Evolutionary conservation across 2,888 invertebrate species (phyloP), one percentile per base, ranked within the genome.

Genomic region (Iphiclides podalirius): DNA sequence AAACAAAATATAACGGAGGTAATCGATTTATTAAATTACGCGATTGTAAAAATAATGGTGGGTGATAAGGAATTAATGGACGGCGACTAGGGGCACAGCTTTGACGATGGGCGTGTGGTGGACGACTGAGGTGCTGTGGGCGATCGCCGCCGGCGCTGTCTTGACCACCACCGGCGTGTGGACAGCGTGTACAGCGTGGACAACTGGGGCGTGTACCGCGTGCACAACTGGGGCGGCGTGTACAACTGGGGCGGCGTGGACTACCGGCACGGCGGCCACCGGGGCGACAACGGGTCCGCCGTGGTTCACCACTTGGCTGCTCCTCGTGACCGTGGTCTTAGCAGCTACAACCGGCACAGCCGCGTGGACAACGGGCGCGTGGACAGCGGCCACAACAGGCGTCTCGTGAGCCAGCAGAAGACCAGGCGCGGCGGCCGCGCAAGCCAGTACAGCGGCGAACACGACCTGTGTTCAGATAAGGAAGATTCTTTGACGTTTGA

Each of bases 381-480:
- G 78, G 43, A 81, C 70, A 7, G 82, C 71, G 41, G 75, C 73
- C 12, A 86, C 83, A 31, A 81, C 74, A 35, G 81, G 79, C 34
- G 80, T 61, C 43, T 79, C 67, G 57, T 81, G 81, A 17, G 71
- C 64, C 1, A 86, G 60, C n/a, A 84, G 64, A 15, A 84, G 66
- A 31, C 85, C 84, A 4, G 87, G 85, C 13, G 86, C 80, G 62
- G 88, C 87, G 45, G 85, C 86, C 54, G 74, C 89, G 73, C 79
- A 86, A 55, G 90, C 90, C 70, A 90, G 60, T 67, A 90, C 53
- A 55, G 89, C 86, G 66, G 79, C 74, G 70, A 90, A 80, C 45
- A 79, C 80, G 58, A 91, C 68, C 91, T 91, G 74, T 34, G 55
- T 52, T 26, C 17, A 36, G 26, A 16, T 12, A 37, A 13, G 8